Evolutionary conservation across 2,888 invertebrate genomes (phyloP).

Genomic region (Drosophila nr. perissopoda): DNA sequence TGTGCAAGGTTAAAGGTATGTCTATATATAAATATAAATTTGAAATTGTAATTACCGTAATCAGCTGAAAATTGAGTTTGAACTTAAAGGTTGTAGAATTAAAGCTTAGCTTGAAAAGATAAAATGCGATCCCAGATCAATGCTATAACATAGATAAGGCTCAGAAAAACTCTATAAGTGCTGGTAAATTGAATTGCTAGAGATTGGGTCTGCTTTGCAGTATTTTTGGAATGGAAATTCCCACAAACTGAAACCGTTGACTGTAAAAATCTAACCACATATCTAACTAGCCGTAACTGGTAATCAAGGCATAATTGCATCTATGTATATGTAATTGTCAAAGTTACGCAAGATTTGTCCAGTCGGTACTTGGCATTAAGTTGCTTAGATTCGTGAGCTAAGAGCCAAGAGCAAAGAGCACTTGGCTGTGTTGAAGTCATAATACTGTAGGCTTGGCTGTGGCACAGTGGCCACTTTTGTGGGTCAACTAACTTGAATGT

Average conservation of each 20-base stretch:
- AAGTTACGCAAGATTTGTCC: constrained; percentile 18
- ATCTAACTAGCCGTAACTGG: constrained; percentile 6
- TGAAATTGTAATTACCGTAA: not conserved
- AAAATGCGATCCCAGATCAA: not conserved
- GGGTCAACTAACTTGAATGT: constrained; percentile 25
- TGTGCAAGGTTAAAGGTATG: not conserved
- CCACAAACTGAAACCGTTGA: not conserved
- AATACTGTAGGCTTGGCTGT: not conserved
- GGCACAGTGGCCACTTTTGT: constrained; percentile 17
- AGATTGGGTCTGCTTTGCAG: not conserved
- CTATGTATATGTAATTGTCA: constrained; percentile 12
- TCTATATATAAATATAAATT: not conserved
- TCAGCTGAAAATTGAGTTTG: not conserved
- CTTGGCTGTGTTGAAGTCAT: not conserved
- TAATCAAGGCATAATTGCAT: constrained; percentile 24
- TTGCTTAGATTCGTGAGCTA: not conserved
- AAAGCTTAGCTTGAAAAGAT: not conserved
- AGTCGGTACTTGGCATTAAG: constrained; percentile 5
- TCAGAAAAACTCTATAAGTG: not conserved
- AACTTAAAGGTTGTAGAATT: not conserved
- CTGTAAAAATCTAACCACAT: not conserved
- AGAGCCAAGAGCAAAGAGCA: not conserved
- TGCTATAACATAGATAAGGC: not conserved
- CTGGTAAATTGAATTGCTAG: not conserved
- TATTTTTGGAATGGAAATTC: constrained; percentile 1